phyloP scores from a whole-genome alignment of 2,888 invertebrate genomes.

The Dexiosoma caninum region DNA sequence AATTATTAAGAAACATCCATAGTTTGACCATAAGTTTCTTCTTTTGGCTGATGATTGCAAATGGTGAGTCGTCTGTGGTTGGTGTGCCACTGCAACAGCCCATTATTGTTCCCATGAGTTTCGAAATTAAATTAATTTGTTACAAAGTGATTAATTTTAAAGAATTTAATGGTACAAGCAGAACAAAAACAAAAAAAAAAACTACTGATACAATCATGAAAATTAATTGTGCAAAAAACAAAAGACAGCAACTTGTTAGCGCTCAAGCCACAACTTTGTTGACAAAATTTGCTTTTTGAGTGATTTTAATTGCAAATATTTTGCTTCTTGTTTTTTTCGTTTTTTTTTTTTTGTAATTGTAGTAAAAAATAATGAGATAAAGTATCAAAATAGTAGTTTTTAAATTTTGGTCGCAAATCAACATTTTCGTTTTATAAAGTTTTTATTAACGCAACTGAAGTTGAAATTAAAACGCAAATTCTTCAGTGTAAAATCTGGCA shows the following conservation, averaged over 20 bases:
- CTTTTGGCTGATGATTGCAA: no score
- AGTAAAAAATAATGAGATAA: constrained; percentile 32
- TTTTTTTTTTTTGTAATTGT: background rate
- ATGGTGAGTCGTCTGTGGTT: no score
- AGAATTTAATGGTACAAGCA: constrained; percentile 30
- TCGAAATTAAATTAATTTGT: constrained; percentile 53
- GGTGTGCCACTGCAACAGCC: no score
- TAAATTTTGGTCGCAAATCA: constrained; percentile 51
- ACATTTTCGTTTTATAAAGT: constrained; percentile 54
- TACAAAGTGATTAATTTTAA: constrained; percentile 34
- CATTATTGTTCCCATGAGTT: constrained; percentile 42
- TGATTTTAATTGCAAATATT: background rate
- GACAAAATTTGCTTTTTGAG: background rate
- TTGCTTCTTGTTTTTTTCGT: background rate
- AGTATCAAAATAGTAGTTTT: constrained; percentile 58
- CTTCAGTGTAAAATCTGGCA: no score
- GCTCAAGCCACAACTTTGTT: background rate
- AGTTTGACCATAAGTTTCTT: no score
- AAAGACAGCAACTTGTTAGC: constrained; percentile 46
- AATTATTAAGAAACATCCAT: no score
- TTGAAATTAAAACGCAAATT: no score
- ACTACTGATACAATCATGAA: background rate
- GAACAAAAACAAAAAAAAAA: background rate
- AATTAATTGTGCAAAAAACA: background rate
- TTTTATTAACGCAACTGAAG: no score